Evolutionary conservation across 1,140 invertebrate species (phyloP).

Genomic region (Anastatus disparis): DNA sequence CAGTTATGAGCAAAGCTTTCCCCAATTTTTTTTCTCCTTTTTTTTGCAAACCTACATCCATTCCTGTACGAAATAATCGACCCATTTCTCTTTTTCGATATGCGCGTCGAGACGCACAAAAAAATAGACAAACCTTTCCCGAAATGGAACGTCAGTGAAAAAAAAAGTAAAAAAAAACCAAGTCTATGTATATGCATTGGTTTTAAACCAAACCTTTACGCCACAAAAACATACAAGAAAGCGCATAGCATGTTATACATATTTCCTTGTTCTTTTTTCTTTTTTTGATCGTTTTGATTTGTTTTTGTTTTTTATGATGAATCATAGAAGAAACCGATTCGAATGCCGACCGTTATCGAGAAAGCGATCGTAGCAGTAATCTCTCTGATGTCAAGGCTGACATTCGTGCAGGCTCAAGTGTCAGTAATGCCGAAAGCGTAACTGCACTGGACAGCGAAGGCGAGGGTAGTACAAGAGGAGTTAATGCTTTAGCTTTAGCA

Average conservation of each 20-base stretch:
- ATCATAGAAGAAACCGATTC: conserved; percentile 69
- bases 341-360: conserved; percentile 83
- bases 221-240: too few species aligned
- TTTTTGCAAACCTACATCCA: not conserved
- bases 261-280: too few species aligned
- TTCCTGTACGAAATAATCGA: not conserved
- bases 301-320: not conserved
- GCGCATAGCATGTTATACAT: too few species aligned
- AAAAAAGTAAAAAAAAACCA: too few species aligned
- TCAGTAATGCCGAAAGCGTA: conserved; percentile 76
- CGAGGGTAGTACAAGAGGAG: conserved; percentile 66
- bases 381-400: conserved; percentile 91
- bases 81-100: not conserved
- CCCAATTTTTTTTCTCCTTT: too few species aligned
- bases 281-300: not conserved
- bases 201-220: too few species aligned
- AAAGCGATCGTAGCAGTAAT: conserved; percentile 88
- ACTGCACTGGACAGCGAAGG: conserved; percentile 70
- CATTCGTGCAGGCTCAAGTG: conserved; percentile 83
- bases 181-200: too few species aligned
- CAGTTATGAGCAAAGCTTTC: too few species aligned
- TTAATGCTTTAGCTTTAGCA: conserved; percentile 77
- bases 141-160: not conserved
- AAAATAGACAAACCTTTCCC: not conserved
- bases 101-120: not conserved